Evolutionary conservation across 2,113 vertebrate species (phyloP).

Genomic region (Carassius auratus): DNA sequence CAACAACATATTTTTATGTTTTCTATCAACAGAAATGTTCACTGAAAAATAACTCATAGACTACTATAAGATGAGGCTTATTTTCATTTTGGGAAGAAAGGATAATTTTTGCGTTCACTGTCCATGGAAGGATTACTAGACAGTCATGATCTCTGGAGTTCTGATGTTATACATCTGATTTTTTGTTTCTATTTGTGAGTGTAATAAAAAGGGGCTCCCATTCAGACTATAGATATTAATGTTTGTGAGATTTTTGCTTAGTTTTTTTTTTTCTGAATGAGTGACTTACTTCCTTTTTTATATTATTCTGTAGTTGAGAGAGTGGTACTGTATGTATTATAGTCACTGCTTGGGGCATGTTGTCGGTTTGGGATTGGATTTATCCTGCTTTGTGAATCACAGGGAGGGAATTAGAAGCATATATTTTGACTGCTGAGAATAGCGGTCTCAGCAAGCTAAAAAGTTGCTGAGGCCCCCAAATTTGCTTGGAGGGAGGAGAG

Average conservation of each 20-base stretch:
- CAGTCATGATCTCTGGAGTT: background rate
- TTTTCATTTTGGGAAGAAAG: background rate
- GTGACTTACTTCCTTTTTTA: background rate
- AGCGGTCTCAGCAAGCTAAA: constrained; percentile 58
- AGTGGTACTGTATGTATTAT: background rate
- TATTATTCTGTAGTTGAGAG: background rate
- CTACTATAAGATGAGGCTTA: background rate
- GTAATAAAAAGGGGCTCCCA: background rate
- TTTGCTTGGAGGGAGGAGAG: constrained; percentile 14
- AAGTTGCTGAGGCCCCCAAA: constrained; percentile 44
- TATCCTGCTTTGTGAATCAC: background rate
- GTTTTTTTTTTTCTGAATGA: background rate
- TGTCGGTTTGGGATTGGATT: background rate
- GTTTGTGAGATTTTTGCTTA: background rate
- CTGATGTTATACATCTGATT: background rate
- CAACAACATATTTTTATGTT: background rate
- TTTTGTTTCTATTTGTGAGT: constrained; percentile 9
- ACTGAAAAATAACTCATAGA: background rate
- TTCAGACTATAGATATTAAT: background rate
- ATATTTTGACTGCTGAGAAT: constrained; percentile 42
- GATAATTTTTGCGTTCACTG: background rate
- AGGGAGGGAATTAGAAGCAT: background rate
- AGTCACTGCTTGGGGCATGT: background rate
- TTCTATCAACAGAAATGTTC: background rate
- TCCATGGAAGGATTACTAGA: background rate